phyloP scores from a whole-genome alignment of 1,140 invertebrate species.

The Pinna nobilis region DNA sequence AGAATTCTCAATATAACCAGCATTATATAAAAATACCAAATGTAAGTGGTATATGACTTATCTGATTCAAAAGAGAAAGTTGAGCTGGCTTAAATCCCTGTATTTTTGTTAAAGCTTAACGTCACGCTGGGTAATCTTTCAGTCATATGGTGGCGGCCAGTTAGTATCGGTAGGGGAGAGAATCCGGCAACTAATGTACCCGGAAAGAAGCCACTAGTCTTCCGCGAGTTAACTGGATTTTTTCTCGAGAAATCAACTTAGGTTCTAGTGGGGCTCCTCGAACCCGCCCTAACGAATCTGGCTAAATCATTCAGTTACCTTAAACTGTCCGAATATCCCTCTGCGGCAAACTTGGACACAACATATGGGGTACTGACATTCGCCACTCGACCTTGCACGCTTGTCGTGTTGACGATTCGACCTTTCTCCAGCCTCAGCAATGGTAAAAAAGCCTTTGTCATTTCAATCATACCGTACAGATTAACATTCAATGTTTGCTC shows the following conservation, averaged over 20 bases:
- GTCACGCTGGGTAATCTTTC: too few species aligned
- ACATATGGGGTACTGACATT: conserved; percentile 43
- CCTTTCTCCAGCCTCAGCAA: conserved; percentile 50
- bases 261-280: background rate
- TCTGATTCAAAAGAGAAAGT: too few species aligned
- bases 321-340: conserved; percentile 52
- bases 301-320: conserved; percentile 42
- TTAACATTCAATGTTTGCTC: conserved; percentile 40
- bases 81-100: too few species aligned
- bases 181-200: too few species aligned
- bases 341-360: conserved; percentile 55
- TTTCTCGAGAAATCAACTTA: background rate
- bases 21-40: too few species aligned
- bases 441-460: conserved; percentile 49
- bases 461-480: conserved; percentile 50
- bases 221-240: background rate
- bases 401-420: conserved; percentile 54
- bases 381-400: conserved; percentile 47
- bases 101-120: too few species aligned
- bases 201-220: background rate
- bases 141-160: too few species aligned
- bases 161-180: too few species aligned
- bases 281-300: background rate
- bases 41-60: too few species aligned
- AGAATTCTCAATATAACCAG: too few species aligned